phyloP scores from a whole-genome alignment of 1,140 invertebrate genomes.

The Musca vetustissima region DNA sequence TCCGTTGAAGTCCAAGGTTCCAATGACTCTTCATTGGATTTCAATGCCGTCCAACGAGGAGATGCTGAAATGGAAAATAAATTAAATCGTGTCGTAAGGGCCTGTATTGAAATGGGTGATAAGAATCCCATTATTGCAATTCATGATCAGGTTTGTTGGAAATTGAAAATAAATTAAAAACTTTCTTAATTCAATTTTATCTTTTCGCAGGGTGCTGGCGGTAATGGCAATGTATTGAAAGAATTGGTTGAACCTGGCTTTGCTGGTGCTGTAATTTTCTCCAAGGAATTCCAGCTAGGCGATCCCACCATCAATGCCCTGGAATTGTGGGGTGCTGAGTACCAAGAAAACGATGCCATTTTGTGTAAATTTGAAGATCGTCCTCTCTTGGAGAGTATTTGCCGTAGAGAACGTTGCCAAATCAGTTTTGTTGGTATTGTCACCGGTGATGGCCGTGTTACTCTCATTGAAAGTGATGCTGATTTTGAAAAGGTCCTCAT shows the following conservation, averaged over 20 bases:
- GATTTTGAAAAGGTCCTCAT: slow-evolving; percentile 53
- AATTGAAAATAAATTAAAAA: not conserved
- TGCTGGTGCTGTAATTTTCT: slow-evolving; percentile 87
- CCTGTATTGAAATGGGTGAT: slow-evolving; percentile 80
- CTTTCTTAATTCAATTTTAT: slow-evolving; percentile 27
- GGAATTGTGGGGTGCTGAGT: slow-evolving; percentile 97
- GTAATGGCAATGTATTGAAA: slow-evolving; percentile 97
- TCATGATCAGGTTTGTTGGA: slow-evolving; percentile 43
- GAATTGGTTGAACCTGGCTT: slow-evolving; percentile 86
- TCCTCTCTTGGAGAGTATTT: slow-evolving; percentile 70
- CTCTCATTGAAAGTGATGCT: slow-evolving; percentile 68
- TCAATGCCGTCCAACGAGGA: slow-evolving; percentile 94
- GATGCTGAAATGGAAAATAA: slow-evolving; percentile 99
- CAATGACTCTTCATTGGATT: slow-evolving; percentile 85
- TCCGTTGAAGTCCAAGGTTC: slow-evolving; percentile 92
- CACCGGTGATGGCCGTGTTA: slow-evolving; percentile 82
- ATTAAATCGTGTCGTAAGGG: slow-evolving; percentile 88
- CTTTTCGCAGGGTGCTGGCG: slow-evolving; percentile 81
- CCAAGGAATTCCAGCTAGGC: slow-evolving; percentile 85
- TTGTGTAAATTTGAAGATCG: slow-evolving; percentile 71
- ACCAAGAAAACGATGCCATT: slow-evolving; percentile 94
- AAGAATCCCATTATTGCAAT: slow-evolving; percentile 86
- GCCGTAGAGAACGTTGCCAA: slow-evolving; percentile 85
- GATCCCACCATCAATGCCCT: slow-evolving; percentile 91
- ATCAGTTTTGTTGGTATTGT: slow-evolving; percentile 92